Percentiles rank a stretch among this genome's conserved stretches.
Evolutionary conservation across 1,140 invertebrate genomes (phyloP).

Genomic region (Propsilocerus akamusi): DNA sequence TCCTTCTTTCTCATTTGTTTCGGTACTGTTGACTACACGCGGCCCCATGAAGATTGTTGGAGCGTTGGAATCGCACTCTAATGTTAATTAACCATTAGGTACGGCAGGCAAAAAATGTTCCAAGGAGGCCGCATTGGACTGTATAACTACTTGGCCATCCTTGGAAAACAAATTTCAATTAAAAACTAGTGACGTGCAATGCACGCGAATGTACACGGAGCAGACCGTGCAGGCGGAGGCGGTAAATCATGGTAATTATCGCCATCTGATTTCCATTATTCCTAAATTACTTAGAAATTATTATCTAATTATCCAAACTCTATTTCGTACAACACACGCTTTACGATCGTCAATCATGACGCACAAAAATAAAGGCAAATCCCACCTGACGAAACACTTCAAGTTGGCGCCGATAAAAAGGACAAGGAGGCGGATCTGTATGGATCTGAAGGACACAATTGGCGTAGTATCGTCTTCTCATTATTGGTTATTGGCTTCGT

Average conservation of each 20-base stretch:
- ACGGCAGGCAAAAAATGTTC: not conserved
- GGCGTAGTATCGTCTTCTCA: slow-evolving; percentile 68
- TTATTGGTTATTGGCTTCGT: slow-evolving; percentile 68
- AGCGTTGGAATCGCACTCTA: slow-evolving; percentile 3
- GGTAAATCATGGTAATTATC: slow-evolving; percentile 2
- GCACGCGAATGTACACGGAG: slow-evolving; percentile 1
- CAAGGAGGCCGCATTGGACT: slow-evolving; percentile 1
- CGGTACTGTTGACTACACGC: too few relatives aligned
- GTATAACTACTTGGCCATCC: not conserved
- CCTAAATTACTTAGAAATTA: too few relatives aligned
- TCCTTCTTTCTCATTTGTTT: too few relatives aligned
- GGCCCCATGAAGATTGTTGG: too few relatives aligned
- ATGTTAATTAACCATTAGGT: slow-evolving; percentile 3
- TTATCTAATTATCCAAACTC: too few relatives aligned
- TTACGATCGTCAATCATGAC: too few relatives aligned
- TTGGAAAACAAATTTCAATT: slow-evolving; percentile 3
- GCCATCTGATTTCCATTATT: not conserved
- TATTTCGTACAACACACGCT: too few relatives aligned
- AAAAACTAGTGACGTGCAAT: not conserved
- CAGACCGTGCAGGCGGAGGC: not conserved
- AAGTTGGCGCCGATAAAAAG: slow-evolving; percentile 67
- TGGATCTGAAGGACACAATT: slow-evolving; percentile 62
- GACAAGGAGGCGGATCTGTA: slow-evolving; percentile 43
- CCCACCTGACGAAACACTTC: slow-evolving; percentile 71
- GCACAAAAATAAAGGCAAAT: slow-evolving; percentile 41